phyloP scores from a whole-genome alignment of 2,113 vertebrate species.

The Oenanthe oenanthe region DNA sequence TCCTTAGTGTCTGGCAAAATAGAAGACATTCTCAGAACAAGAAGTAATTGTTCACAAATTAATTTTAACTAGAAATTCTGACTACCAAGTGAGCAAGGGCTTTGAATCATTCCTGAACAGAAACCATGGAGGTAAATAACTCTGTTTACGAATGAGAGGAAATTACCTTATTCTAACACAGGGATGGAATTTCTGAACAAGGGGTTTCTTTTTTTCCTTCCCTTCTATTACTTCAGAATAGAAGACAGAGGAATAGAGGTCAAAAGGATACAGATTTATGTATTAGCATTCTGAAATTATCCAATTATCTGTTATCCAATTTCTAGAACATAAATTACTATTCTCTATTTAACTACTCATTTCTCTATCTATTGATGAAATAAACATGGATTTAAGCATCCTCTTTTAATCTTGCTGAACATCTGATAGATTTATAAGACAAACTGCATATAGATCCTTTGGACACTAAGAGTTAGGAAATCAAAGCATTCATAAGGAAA shows the following conservation, averaged over 20 bases:
- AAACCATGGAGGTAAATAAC: not conserved
- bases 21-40: not conserved
- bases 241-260: not conserved
- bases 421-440: not conserved
- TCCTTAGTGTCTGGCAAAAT: not conserved
- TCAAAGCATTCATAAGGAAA: not conserved
- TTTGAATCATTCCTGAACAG: not conserved
- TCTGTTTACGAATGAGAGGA: not conserved
- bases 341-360: not conserved
- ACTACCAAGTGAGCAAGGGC: not conserved
- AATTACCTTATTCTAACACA: not conserved
- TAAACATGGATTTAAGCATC: not conserved
- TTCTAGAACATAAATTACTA: not conserved
- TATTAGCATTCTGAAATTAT: not conserved
- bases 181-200: not conserved
- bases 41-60: not conserved
- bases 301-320: not conserved
- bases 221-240: not conserved
- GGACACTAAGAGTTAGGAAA: not conserved
- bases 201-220: not conserved
- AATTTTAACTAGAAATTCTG: not conserved
- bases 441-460: not conserved
- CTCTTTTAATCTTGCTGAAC: not conserved
- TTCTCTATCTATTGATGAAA: not conserved
- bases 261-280: not conserved